Conservation (phyloP, 1,140 invertebrate species). For the Aphelenchoides avenae region DNA sequence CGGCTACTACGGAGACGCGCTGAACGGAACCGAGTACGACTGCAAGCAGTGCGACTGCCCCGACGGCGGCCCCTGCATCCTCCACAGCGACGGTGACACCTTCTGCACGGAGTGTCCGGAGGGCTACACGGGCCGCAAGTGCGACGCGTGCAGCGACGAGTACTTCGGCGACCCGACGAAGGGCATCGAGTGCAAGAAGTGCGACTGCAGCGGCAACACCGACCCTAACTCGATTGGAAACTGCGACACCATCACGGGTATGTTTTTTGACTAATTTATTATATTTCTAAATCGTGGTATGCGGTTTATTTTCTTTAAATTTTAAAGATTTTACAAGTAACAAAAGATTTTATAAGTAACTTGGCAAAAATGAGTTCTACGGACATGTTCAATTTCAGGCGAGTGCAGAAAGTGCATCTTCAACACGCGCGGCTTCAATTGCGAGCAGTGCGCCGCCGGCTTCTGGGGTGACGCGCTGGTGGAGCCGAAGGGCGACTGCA, state of each 20-base stretch:
- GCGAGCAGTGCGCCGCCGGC: conserved; percentile 82
- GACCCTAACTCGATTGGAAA: conserved; percentile 88
- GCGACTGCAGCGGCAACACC: conserved; percentile 90
- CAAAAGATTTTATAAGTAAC: too few relatives aligned
- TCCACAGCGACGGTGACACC: conserved; percentile 74
- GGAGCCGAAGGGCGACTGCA: conserved; percentile 44
- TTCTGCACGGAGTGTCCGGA: conserved; percentile 87
- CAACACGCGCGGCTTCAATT: conserved; percentile 76
- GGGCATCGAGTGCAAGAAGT: conserved; percentile 72
- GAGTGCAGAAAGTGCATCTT: conserved; percentile 94
- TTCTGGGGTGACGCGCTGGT: conserved; percentile 61
- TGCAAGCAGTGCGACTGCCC: conserved; percentile 90
- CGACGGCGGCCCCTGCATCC: conserved; percentile 81
- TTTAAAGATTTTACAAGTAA: too few relatives aligned
- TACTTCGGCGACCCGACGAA: conserved; percentile 82
- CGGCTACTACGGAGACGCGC: conserved; percentile 90
- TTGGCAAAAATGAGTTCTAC: background rate
- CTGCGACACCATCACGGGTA: conserved; percentile 72
- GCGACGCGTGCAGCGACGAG: conserved; percentile 88
- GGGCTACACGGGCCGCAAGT: conserved; percentile 71
- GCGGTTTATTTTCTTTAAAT: too few relatives aligned
- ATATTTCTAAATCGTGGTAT: too few relatives aligned
- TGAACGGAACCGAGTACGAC: conserved; percentile 78
- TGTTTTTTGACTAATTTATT: too few relatives aligned
- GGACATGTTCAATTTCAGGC: too few relatives aligned